These are phyloP conservation scores for Mongoloraphidia duomilia DNA, from an alignment of 2,888 invertebrate genomes.

Conservation along the genomic window DNA sequence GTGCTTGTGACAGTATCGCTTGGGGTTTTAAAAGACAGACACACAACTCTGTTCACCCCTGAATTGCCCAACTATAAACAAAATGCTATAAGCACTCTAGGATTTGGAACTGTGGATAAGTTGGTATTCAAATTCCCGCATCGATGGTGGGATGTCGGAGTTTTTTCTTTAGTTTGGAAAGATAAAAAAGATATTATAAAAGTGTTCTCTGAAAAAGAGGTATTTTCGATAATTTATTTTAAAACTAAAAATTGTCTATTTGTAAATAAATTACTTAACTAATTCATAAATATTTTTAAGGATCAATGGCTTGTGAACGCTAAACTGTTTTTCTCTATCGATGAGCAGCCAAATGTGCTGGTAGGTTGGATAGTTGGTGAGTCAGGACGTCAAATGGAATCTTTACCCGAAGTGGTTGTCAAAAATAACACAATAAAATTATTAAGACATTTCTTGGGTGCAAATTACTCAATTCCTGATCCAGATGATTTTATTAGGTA, in stretches of 20 bases:
- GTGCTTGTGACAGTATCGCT: conserved; percentile 54
- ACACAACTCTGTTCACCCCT: conserved; percentile 38
- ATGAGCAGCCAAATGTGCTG: conserved; percentile 44
- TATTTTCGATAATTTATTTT: background rate
- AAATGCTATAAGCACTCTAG: conserved; percentile 38
- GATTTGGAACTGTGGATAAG: conserved; percentile 53
- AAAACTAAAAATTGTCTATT: too few relatives aligned
- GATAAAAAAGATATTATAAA: conserved; percentile 25
- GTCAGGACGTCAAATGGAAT: conserved; percentile 46
- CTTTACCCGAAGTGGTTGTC: conserved; percentile 35
- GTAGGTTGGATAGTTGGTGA: conserved; percentile 56
- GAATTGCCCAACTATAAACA: conserved; percentile 37
- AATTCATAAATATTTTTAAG: conserved; percentile 3
- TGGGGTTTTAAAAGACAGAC: conserved; percentile 49
- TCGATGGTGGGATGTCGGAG: conserved; percentile 43
- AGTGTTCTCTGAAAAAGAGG: background rate
- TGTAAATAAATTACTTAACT: background rate
- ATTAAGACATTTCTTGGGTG: conserved; percentile 36
- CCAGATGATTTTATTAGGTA: conserved; percentile 39
- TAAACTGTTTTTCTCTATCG: conserved; percentile 50
- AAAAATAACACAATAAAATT: conserved; percentile 37
- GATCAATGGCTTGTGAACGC: conserved; percentile 48
- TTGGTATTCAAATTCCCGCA: conserved; percentile 46
- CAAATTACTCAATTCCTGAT: conserved; percentile 36
- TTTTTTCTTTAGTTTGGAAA: conserved; percentile 11